phyloP scores from a whole-genome alignment of 2,797 vertebrate genomes.

The Mormyrops attenuatus region DNA sequence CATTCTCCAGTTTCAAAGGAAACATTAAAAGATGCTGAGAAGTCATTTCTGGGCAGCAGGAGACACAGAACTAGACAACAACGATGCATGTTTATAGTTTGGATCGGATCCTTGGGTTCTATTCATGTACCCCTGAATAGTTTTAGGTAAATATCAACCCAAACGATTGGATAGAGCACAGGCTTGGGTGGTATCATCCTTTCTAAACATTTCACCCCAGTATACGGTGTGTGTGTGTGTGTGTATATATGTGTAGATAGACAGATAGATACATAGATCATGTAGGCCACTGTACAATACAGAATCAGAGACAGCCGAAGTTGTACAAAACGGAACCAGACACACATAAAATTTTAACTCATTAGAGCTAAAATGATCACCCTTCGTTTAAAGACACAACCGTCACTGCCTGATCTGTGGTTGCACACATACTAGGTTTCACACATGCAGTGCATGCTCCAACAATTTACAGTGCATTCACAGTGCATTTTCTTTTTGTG shows the following conservation, averaged over 20 bases:
- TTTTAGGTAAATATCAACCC: not conserved
- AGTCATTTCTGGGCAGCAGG: not conserved
- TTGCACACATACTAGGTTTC: not conserved
- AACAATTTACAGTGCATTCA: not conserved
- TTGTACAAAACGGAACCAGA: not conserved
- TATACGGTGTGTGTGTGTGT: too few species aligned
- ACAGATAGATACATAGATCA: not conserved
- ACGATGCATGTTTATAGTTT: not conserved
- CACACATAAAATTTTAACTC: not conserved
- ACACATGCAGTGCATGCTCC: not conserved
- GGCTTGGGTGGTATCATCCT: not conserved
- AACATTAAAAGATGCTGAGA: not conserved
- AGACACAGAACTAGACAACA: not conserved
- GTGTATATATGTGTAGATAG: too few species aligned
- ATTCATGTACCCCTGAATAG: not conserved
- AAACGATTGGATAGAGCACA: not conserved
- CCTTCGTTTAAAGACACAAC: not conserved
- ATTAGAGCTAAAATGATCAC: not conserved
- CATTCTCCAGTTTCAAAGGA: not conserved
- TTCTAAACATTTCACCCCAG: not conserved
- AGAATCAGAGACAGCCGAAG: not conserved
- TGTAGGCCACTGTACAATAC: not conserved
- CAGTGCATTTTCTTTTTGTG: not conserved
- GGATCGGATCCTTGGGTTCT: not conserved
- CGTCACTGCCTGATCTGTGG: not conserved